Base-by-base conservation (phyloP, 1,140 invertebrate species). In the Apis florea region DNA sequence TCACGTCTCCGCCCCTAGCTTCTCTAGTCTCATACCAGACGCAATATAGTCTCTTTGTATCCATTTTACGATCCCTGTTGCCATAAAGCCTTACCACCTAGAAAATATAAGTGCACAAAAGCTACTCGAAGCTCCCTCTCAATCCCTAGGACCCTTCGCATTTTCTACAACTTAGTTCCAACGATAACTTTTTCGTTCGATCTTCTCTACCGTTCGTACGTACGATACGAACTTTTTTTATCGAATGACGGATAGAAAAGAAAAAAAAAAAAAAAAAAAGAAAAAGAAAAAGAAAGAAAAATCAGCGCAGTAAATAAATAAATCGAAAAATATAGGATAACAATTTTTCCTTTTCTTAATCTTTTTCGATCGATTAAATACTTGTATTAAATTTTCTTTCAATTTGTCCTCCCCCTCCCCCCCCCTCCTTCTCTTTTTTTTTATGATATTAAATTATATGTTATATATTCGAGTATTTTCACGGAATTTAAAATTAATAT, bases 31-130 rank as follows among this genome's bases (percentile, higher is more conserved):
- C 89, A 89, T 85, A 79, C 82, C 79, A 75, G 85, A 69, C 80
- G 89, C 90, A 92, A 92, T 92, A 92, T 90, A 90, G 84, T 89
- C 91, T 90, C 92, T 93, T 92, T 93, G 92, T 92, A 92, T 91
- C 90, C 89, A 89, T 92, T 93, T 93, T 93, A 93, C 89, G 90
- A 85, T 82, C 83, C 87, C 86, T 88, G 89, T 73, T 79, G 85
- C 85, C 87, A 90, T 93, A 92, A 93, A 93, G 89, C 86, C 88
- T 85, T 74, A 83, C 75, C 86, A 80, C 76, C 83, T 79, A 71
- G 63, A 76, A 64, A 86, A 73, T 77, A 77, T 82, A 68, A 76
- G 72, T 66, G 66, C 78, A 59, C 76, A 63, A 79, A 86, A 86
- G 84, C 76, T 74, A 83, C 67, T 73, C 77, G 67, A 72, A 75